These are phyloP conservation scores for Cepphus grylle DNA, from an alignment of 2,113 vertebrate genomes.

Conservation along the genomic window DNA sequence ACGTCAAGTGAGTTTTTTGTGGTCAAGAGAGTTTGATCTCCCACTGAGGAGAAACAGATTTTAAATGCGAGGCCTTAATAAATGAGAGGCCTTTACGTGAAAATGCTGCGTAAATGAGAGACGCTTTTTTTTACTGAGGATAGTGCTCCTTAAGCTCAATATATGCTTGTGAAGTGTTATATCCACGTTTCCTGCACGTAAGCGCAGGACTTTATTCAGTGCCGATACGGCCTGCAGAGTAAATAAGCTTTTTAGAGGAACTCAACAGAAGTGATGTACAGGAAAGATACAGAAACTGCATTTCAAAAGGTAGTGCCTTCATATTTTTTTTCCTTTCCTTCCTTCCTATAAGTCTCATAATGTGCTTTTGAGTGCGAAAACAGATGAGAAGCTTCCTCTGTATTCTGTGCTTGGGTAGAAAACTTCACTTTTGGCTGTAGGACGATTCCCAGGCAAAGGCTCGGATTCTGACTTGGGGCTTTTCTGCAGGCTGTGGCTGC, in stretches of 20 bases:
- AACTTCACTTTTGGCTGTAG: not conserved
- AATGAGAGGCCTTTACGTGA: not conserved
- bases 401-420: not conserved
- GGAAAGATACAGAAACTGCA: not conserved
- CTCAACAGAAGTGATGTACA: not conserved
- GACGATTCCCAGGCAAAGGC: not conserved
- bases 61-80: not conserved
- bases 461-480: not conserved
- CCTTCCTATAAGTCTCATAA: not conserved
- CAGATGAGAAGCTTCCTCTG: not conserved
- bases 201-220: not conserved
- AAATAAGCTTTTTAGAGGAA: not conserved
- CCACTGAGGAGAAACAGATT: not conserved
- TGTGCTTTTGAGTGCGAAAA: not conserved
- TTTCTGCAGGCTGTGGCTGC: not conserved
- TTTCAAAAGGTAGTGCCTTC: not conserved
- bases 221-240: rapidly evolving
- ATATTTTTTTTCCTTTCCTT: not conserved
- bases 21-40: not conserved
- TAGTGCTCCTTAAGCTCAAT: not conserved
- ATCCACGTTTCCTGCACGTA: not conserved
- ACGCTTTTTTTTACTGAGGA: not conserved
- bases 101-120: not conserved
- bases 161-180: rapidly evolving
- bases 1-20: slow-evolving; percentile 79